phyloP scores from a whole-genome alignment of 1,140 invertebrate genomes.

The Scaptomyza hsui region DNA sequence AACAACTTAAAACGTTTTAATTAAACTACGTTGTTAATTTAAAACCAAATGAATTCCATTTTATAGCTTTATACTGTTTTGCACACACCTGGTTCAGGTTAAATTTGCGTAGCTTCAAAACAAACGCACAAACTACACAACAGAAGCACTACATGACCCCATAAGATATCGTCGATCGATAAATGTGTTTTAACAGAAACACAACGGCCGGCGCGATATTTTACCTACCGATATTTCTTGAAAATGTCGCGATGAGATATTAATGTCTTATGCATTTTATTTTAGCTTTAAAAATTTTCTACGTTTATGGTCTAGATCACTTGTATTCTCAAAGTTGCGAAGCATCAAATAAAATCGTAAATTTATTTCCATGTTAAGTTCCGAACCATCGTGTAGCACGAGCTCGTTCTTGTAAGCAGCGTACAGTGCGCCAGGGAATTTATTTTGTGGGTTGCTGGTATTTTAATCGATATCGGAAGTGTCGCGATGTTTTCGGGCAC shows the following conservation, averaged over 20 bases:
- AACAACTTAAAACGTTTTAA: neutral
- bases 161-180: neutral
- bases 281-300: too few relatives aligned
- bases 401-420: neutral
- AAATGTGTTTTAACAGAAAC: neutral
- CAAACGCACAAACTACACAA: neutral
- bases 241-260: too few relatives aligned
- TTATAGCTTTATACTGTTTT: neutral
- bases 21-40: neutral
- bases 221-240: neutral
- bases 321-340: too few relatives aligned
- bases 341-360: too few relatives aligned
- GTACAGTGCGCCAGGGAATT: neutral
- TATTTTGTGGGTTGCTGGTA: neutral
- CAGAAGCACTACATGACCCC: neutral
- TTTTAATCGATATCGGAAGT: constrained; percentile 21
- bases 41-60: neutral
- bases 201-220: neutral
- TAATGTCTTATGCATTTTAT: too few relatives aligned
- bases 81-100: neutral
- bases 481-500: constrained; percentile 24
- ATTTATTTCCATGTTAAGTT: neutral
- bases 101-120: neutral
- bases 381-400: neutral
- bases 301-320: too few relatives aligned